A percentile compares a stretch with the other conserved stretches of the same genome.
Evolutionary conservation across 23 tunicate genomes (phyloP).

Genomic region (Botrylloides violaceus): DNA sequence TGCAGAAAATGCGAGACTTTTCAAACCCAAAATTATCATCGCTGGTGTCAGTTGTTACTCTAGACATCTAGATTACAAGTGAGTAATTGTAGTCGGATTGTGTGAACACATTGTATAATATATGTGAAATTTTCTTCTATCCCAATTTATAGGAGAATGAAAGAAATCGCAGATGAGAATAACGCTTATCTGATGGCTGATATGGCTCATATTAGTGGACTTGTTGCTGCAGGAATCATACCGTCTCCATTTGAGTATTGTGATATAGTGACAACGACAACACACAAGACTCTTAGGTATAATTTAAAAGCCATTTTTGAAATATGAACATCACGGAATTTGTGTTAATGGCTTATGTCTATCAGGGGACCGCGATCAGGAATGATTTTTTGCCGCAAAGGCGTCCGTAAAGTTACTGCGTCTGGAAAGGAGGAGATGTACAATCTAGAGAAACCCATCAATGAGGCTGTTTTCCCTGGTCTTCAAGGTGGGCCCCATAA

Average conservation of each 20-base stretch:
- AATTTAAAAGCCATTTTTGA: no score
- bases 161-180: slow-evolving; percentile 69
- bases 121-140: no score
- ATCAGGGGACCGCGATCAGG: slow-evolving; percentile 92
- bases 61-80: slow-evolving; percentile 90
- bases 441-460: slow-evolving; percentile 92
- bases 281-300: slow-evolving; percentile 95
- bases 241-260: slow-evolving; percentile 96
- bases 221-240: slow-evolving; percentile 91
- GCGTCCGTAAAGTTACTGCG: slow-evolving; percentile 37
- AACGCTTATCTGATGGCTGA: slow-evolving; percentile 88
- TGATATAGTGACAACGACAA: slow-evolving; percentile 95
- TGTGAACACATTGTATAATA: no score
- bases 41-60: slow-evolving; percentile 99
- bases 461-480: slow-evolving; percentile 99
- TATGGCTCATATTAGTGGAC: slow-evolving; percentile 98
- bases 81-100: no score
- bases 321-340: no score
- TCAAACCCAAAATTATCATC: slow-evolving; percentile 89
- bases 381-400: slow-evolving; percentile 89
- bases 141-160: slow-evolving; percentile 34
- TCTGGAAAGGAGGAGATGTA: slow-evolving; percentile 52
- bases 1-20: slow-evolving; percentile 75
- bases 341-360: neutral
- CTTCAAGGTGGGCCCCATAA: slow-evolving; percentile 99